Conservation (phyloP, 2,113 vertebrate genomes). For the Clupea harengus region DNA sequence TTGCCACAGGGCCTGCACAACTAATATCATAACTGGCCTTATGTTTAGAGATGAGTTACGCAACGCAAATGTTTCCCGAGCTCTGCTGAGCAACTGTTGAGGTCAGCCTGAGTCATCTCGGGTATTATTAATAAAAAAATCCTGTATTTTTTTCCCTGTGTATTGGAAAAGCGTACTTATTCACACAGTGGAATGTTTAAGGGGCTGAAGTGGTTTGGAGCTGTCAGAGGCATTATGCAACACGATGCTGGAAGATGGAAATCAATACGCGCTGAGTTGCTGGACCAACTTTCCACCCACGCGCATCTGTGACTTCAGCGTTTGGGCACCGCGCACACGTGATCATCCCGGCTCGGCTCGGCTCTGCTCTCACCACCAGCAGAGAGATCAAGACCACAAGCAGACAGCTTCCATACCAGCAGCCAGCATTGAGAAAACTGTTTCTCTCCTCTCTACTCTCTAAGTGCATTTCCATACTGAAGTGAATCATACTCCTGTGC, state of each 20-base stretch:
- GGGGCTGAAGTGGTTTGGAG: neutral
- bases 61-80: conserved; percentile 29
- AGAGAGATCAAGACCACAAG: neutral
- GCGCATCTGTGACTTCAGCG: neutral
- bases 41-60: conserved; percentile 45
- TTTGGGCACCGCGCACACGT: neutral
- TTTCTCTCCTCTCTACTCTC: neutral
- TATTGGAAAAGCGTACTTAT: conserved; percentile 30
- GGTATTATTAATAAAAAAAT: conserved; percentile 33
- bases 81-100: conserved; percentile 24
- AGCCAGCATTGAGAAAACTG: neutral
- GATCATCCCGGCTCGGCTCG: neutral
- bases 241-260: conserved; percentile 6
- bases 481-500: neutral
- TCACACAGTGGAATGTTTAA: conserved; percentile 4
- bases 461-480: neutral
- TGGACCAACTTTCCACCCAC: conserved; percentile 19
- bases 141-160: conserved; percentile 18
- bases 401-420: conserved; percentile 5
- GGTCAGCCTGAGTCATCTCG: conserved; percentile 33
- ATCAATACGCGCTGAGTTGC: conserved; percentile 32
- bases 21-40: conserved; percentile 20
- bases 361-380: neutral
- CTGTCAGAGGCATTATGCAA: conserved; percentile 35
- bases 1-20: conserved; percentile 23